These are phyloP conservation scores for Quadroppia sp. DNA, from an alignment of 2,888 invertebrate genomes.

Conservation along the genomic window DNA sequence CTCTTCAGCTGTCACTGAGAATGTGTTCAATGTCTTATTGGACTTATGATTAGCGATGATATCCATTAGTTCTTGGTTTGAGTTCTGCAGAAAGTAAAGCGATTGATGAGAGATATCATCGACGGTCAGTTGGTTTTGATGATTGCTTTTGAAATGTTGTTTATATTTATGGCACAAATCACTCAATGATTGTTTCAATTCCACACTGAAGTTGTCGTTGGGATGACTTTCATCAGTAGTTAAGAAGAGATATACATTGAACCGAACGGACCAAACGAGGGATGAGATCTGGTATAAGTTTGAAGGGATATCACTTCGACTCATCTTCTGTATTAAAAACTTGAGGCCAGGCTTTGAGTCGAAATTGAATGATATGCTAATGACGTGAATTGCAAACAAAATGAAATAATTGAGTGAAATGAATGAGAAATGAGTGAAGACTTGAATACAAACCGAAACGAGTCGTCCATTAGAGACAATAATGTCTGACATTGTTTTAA, in stretches of 20 bases:
- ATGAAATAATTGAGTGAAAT: neutral
- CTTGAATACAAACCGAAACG: slow-evolving; percentile 12
- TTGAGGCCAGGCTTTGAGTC: slow-evolving; percentile 86
- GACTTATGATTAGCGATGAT: neutral
- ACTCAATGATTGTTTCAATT: slow-evolving; percentile 2
- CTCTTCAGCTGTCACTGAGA: neutral
- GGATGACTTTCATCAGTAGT: neutral
- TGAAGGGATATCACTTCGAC: slow-evolving; percentile 67
- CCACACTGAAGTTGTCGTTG: neutral
- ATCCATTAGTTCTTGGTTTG: slow-evolving; percentile 6
- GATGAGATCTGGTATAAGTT: slow-evolving; percentile 63
- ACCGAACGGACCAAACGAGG: slow-evolving; percentile 30
- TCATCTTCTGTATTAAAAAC: slow-evolving; percentile 86
- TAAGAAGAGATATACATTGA: neutral
- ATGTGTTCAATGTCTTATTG: neutral
- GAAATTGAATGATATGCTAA: slow-evolving; percentile 72
- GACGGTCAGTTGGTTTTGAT: neutral
- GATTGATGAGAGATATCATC: slow-evolving; percentile 28
- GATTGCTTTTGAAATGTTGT: neutral
- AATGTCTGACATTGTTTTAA: neutral
- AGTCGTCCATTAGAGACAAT: slow-evolving; percentile 3
- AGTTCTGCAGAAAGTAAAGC: slow-evolving; percentile 8
- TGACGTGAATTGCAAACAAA: neutral
- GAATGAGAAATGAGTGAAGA: neutral
- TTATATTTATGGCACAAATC: slow-evolving; percentile 21